A percentile compares a stretch with the other conserved stretches of the same genome.
Evolutionary conservation across 2,113 vertebrate species (phyloP).

Genomic region (Notiomystis cincta): DNA sequence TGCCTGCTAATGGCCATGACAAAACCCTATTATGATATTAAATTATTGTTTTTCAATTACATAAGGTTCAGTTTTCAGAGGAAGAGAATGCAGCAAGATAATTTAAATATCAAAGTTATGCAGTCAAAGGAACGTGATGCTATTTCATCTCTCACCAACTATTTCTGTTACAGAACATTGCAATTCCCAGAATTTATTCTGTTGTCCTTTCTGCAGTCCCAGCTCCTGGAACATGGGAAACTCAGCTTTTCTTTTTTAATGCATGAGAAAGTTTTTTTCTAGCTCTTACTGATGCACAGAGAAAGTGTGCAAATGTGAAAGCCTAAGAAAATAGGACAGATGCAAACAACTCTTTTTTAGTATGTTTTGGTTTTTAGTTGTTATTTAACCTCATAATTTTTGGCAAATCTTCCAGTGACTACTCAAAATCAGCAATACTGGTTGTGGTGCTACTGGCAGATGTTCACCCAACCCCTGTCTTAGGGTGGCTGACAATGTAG

Average conservation of each 20-base stretch:
- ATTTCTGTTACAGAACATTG: neutral
- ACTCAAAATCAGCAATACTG: neutral
- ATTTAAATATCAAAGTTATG: conserved; percentile 26
- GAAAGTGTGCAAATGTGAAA: neutral
- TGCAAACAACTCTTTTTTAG: neutral
- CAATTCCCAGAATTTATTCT: neutral
- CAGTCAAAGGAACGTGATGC: neutral
- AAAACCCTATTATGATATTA: neutral
- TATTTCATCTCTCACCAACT: neutral
- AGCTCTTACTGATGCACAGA: neutral
- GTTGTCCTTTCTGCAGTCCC: neutral
- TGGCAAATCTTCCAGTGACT: neutral
- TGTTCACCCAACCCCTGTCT: neutral
- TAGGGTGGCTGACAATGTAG: neutral
- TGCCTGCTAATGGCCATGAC: neutral
- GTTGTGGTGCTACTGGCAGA: neutral
- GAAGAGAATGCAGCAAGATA: neutral
- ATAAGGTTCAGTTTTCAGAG: neutral
- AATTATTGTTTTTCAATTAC: conserved; percentile 21
- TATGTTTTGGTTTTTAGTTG: neutral
- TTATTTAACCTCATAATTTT: neutral
- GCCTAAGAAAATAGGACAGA: neutral
- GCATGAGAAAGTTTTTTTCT: neutral
- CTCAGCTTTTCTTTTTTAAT: neutral
- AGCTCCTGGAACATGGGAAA: neutral